Percentiles rank a stretch among this genome's conserved stretches.
Evolutionary conservation across 2,797 vertebrate genomes (phyloP).

Genomic region (Chiropotes sagulatus): DNA sequence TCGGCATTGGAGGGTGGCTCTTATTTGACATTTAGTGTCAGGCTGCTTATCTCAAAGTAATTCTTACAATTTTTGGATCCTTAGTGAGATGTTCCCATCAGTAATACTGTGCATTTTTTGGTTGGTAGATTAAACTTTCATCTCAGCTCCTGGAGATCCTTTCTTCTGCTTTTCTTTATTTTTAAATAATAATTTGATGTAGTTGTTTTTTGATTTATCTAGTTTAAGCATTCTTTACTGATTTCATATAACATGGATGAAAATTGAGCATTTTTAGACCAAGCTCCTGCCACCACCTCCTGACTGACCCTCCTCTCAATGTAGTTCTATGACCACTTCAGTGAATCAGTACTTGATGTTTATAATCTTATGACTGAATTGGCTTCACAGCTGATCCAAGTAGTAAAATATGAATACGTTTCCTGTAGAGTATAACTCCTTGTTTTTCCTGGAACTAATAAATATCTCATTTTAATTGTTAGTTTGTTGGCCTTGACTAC

Average conservation of each 20-base stretch:
- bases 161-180: neutral
- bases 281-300: neutral
- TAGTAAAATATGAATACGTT: neutral
- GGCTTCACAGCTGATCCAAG: slow-evolving; percentile 26
- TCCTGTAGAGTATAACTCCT: neutral
- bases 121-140: neutral
- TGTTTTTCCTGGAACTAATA: slow-evolving; percentile 45
- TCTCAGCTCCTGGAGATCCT: neutral
- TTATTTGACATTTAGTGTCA: neutral
- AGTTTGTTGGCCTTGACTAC: neutral
- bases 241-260: neutral
- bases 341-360: neutral
- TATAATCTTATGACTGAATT: slow-evolving; percentile 1
- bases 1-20: neutral
- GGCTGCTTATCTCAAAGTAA: neutral
- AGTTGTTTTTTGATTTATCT: neutral
- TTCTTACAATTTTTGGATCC: neutral
- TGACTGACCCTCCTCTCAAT: neutral
- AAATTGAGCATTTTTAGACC: neutral
- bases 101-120: neutral
- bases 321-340: neutral
- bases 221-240: neutral
- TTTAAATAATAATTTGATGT: neutral
- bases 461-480: slow-evolving; percentile 44
- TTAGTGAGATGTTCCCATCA: neutral